Conservation (phyloP, 2,797 vertebrate genomes). For the Sternotherus odoratus region DNA sequence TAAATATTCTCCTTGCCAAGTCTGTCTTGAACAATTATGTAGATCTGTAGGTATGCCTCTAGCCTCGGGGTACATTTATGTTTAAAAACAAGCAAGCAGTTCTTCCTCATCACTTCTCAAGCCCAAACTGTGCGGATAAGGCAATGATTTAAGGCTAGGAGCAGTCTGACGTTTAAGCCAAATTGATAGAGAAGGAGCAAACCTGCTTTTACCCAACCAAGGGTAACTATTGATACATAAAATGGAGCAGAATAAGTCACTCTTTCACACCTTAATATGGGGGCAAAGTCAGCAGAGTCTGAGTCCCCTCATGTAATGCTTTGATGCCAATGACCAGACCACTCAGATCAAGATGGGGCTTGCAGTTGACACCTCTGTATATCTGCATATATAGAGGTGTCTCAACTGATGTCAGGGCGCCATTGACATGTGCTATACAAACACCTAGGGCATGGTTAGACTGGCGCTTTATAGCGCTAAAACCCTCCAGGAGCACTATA, state of each 20-base stretch:
- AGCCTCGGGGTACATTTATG: not conserved
- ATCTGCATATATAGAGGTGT: not conserved
- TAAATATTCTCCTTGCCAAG: conserved; percentile 25
- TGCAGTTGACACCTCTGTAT: not conserved
- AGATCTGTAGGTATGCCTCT: not conserved
- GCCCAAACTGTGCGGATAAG: not conserved
- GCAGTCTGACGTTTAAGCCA: not conserved
- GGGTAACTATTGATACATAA: not conserved
- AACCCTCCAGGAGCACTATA: no score
- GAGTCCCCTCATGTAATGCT: not conserved
- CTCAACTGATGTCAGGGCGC: not conserved
- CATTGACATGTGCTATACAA: not conserved
- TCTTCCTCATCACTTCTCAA: conserved; percentile 10
- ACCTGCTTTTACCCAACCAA: not conserved
- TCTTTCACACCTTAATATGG: not conserved
- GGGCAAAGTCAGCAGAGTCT: not conserved
- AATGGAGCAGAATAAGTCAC: not conserved
- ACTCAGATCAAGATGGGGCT: not conserved
- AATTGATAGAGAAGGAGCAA: not conserved
- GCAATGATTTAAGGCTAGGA: not conserved
- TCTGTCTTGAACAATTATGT: not conserved
- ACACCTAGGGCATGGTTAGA: no score
- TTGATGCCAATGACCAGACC: not conserved
- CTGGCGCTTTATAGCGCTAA: no score
- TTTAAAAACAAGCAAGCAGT: not conserved